A percentile compares a stretch with the other conserved stretches of the same genome.
These are phyloP conservation scores for Apteryx mantelli DNA, from an alignment of 2,113 vertebrate species.

Conservation along the genomic window DNA sequence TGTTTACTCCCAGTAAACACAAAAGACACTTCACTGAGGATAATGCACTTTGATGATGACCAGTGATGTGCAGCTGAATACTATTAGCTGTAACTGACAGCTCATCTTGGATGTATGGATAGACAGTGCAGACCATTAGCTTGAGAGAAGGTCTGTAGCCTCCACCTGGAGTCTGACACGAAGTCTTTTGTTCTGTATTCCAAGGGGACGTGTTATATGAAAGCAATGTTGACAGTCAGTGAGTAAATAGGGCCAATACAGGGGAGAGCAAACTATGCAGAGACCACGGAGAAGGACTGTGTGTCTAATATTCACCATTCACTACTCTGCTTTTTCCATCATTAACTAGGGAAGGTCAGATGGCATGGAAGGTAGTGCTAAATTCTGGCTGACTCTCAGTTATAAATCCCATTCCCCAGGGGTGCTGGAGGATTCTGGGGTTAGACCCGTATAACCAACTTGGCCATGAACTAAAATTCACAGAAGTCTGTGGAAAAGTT, in stretches of 20 bases:
- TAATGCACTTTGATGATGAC: constrained; percentile 9
- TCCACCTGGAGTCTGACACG: background rate
- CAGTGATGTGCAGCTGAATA: background rate
- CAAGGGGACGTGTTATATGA: background rate
- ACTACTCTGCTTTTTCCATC: background rate
- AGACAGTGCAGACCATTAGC: background rate
- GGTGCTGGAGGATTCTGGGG: background rate
- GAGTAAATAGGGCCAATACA: background rate
- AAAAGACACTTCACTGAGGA: background rate
- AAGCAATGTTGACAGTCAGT: background rate
- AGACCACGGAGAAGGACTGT: background rate
- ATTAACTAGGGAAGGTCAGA: background rate
- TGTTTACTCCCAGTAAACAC: background rate
- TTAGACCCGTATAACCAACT: background rate
- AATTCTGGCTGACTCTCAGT: background rate
- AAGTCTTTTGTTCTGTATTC: background rate
- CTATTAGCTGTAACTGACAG: background rate
- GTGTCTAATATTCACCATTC: fast-evolving
- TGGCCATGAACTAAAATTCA: background rate
- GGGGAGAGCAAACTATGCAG: background rate
- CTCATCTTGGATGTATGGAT: background rate
- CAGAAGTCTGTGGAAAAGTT: background rate
- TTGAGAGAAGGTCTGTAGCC: background rate
- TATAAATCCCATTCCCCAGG: background rate
- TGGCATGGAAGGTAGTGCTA: background rate